Base-by-base conservation (phyloP, 92 coral and sea anemone genomes). In the Epizoanthus rinbou region DNA sequence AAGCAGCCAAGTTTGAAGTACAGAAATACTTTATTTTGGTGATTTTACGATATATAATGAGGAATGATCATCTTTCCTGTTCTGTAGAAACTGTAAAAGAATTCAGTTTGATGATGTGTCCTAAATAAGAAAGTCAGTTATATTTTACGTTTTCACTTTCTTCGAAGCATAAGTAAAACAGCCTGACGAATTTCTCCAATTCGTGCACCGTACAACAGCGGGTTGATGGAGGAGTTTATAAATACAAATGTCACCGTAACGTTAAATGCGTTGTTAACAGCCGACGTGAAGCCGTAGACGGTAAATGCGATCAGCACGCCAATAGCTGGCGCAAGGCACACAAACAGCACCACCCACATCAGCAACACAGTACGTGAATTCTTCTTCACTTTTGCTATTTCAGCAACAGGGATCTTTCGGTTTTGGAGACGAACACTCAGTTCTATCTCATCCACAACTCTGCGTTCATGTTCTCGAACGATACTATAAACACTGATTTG, bases 401-500 rank as follows among this genome's bases (percentile, higher is more conserved):
- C 37, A 66, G 19, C 33, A 8, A 7, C 72, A 5, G 39, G 13
- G 72, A 66, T 16, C 15, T 23, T 1, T 66, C 24, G 71, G 31
- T 9, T 28, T 65, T 65, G 71, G 31, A 65, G 71, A 10, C 71
- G 71, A 10, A 0, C 14, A 25, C 72, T 66, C 18, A 66, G 72
- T 15, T 23, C 5, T 31, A 66, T 66, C 17, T 66, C 72, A 10
- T 31, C 47, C 47, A 66, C 41, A 31, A 66, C n/a, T 66, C 6
- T 66, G 19, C 72, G 72, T 66, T 33, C 72, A 66, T 66, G 72
- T 28, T 66, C 35, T 24, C 71, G 71, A 66, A 66, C 71, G 6
- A 22, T 66, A 2, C 6, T 3, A 66, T 10, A 66, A 66, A 66
- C 45, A 23, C 19, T 66, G 47, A 23, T 66, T 4, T 66, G 72